These are phyloP conservation scores for Gorsachius magnificus DNA, from an alignment of 2,797 vertebrate species.

Conservation along the genomic window DNA sequence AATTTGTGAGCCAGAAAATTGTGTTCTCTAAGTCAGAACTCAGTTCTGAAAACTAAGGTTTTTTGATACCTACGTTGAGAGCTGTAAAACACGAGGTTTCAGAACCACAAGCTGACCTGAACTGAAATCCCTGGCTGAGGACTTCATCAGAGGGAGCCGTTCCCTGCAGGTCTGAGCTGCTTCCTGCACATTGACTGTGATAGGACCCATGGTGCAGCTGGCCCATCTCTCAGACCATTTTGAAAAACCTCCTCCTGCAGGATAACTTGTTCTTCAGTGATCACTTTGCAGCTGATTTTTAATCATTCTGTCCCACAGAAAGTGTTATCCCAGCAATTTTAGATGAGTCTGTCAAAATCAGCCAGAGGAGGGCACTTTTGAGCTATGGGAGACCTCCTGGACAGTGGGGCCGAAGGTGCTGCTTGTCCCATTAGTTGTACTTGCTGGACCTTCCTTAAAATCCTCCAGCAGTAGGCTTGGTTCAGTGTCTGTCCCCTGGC, in stretches of 20 bases:
- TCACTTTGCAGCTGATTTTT: neutral
- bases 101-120: neutral
- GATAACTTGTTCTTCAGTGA: neutral
- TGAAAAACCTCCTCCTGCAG: neutral
- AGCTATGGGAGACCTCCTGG: slow-evolving; percentile 57
- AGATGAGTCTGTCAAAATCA: slow-evolving; percentile 48
- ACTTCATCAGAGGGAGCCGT: neutral
- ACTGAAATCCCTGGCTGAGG: neutral
- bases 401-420: slow-evolving; percentile 15
- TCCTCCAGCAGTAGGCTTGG: neutral
- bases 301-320: neutral
- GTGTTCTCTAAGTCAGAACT: slow-evolving; percentile 22
- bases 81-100: neutral
- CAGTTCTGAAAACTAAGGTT: neutral
- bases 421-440: neutral
- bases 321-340: neutral
- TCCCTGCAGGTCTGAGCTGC: neutral
- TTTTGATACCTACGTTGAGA: neutral
- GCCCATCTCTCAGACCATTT: neutral
- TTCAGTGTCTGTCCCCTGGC: neutral
- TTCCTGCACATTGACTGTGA: neutral
- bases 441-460: neutral
- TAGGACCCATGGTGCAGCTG: neutral
- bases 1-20: slow-evolving; percentile 43
- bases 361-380: slow-evolving; percentile 73